These are phyloP conservation scores for Scaptomyza flava DNA, from an alignment of 2,888 invertebrate genomes.

Conservation along the genomic window DNA sequence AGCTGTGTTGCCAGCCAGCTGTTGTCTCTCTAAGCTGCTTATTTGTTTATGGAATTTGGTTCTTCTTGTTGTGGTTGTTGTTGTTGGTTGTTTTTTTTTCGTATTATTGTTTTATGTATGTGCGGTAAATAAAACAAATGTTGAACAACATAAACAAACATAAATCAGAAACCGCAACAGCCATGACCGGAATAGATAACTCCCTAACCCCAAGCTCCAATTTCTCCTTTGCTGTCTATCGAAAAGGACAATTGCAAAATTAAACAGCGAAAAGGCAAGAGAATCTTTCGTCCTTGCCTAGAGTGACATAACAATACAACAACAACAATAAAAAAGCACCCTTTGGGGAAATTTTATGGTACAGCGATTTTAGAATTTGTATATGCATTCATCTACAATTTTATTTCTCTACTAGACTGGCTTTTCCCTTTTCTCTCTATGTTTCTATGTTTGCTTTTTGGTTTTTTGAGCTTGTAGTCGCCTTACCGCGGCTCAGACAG, in stretches of 20 bases:
- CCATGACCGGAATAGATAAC: constrained; percentile 70
- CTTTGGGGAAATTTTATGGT: constrained; percentile 82
- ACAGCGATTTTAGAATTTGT: constrained; percentile 76
- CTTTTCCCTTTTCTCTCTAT: background rate
- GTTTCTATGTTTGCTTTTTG: constrained; percentile 14
- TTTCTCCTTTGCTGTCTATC: constrained; percentile 4
- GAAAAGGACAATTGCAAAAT: constrained; percentile 78
- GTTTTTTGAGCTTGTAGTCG: constrained; percentile 41
- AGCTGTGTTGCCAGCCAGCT: constrained; percentile 12
- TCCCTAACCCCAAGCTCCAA: constrained; percentile 8
- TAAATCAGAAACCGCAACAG: constrained; percentile 75
- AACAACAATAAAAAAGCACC: constrained; percentile 48
- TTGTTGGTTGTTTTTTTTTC: constrained; percentile 11
- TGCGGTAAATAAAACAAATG: constrained; percentile 70
- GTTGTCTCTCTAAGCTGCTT: constrained; percentile 38
- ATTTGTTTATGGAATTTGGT: constrained; percentile 21
- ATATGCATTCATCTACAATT: constrained; percentile 47
- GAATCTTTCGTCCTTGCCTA: constrained; percentile 55
- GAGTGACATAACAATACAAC: constrained; percentile 40
- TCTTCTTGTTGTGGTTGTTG: background rate
- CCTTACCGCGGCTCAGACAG: constrained; percentile 26
- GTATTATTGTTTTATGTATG: constrained; percentile 19
- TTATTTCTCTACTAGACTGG: background rate
- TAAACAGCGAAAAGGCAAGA: constrained; percentile 74
- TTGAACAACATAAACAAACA: constrained; percentile 68